Evolutionary conservation across 2,888 invertebrate genomes (phyloP).

Genomic region (Euplexia lucipara): DNA sequence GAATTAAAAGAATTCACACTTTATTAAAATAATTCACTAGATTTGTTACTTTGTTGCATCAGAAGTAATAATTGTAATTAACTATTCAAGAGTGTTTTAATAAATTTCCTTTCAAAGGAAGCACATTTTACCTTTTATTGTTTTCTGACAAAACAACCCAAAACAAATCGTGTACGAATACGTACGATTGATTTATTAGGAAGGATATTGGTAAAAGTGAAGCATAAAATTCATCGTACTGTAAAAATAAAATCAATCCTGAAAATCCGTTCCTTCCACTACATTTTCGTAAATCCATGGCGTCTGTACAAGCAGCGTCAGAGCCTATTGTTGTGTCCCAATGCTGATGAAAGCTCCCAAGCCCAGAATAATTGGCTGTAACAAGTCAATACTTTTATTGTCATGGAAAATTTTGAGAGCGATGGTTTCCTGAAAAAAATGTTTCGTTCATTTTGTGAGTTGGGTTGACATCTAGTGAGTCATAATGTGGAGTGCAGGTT

Average conservation of each 20-base stretch:
- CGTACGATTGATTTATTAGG: too few species aligned
- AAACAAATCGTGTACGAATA: too few species aligned
- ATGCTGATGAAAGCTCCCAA: slow-evolving; percentile 22
- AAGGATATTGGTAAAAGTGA: too few species aligned
- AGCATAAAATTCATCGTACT: too few species aligned
- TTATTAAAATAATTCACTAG: too few species aligned
- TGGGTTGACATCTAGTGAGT: slow-evolving; percentile 35
- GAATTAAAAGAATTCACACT: not conserved
- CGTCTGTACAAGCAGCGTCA: not conserved
- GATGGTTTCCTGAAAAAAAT: slow-evolving; percentile 19
- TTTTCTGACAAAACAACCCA: too few species aligned
- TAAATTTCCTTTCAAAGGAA: too few species aligned
- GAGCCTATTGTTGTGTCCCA: slow-evolving; percentile 29
- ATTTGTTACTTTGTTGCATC: too few species aligned
- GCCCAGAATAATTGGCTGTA: slow-evolving; percentile 53
- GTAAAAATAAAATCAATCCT: not conserved
- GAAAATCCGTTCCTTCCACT: not conserved
- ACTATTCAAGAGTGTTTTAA: too few species aligned
- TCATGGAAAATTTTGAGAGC: slow-evolving; percentile 38
- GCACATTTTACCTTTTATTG: too few species aligned
- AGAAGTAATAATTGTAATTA: too few species aligned
- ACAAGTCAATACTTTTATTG: slow-evolving; percentile 56
- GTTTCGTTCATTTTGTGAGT: slow-evolving; percentile 26
- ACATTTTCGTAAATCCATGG: slow-evolving; percentile 9
- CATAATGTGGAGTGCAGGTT: slow-evolving; percentile 4